These are phyloP conservation scores for Argopecten irradians DNA, from an alignment of 1,140 invertebrate species.

Conservation along the genomic window DNA sequence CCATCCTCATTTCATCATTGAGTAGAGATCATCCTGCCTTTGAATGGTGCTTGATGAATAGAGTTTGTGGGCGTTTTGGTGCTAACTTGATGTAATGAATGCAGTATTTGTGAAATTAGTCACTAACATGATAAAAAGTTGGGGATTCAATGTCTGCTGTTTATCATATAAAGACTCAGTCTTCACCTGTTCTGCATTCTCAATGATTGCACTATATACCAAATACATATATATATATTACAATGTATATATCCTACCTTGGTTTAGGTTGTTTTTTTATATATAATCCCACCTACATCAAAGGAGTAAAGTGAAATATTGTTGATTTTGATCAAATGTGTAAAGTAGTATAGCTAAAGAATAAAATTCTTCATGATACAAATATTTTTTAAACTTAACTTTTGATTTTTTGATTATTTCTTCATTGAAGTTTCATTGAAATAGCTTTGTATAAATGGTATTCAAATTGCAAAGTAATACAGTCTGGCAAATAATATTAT, in stretches of 20 bases:
- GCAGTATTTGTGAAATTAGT: slow-evolving; percentile 6
- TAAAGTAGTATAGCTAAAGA: not conserved
- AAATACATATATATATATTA: not conserved
- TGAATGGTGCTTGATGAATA: not conserved
- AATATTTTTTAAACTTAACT: not conserved
- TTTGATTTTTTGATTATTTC: not conserved
- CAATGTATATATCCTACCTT: not conserved
- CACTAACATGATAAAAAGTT: not conserved
- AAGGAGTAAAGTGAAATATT: not conserved
- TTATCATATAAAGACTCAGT: not conserved
- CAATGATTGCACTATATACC: not conserved
- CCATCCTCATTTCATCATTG: not conserved
- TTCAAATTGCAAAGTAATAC: not conserved
- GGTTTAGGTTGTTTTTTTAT: not conserved
- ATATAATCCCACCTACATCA: not conserved
- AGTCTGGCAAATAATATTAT: not conserved
- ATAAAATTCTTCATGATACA: not conserved
- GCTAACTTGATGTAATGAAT: not conserved
- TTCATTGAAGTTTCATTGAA: not conserved
- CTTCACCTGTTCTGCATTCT: not conserved
- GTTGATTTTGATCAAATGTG: not conserved
- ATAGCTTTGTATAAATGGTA: not conserved
- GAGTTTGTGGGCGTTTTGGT: not conserved
- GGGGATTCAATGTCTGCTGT: not conserved
- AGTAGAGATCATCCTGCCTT: not conserved